Conservation (phyloP, 2,888 invertebrate species). For the Metellina segmentata region DNA sequence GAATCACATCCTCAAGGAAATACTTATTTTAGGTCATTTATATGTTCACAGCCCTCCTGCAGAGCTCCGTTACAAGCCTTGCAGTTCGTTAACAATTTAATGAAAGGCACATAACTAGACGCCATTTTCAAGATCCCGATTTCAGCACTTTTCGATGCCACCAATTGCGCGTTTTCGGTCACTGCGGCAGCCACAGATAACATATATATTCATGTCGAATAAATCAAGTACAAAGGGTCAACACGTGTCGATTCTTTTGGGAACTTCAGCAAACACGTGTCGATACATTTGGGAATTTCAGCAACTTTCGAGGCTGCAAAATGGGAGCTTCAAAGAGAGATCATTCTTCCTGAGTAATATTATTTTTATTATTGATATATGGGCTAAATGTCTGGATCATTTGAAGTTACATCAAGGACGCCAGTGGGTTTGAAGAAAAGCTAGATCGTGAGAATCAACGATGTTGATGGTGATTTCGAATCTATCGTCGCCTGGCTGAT, state of each 20-base stretch:
- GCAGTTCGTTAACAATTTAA: conserved; percentile 29
- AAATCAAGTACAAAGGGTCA: conserved; percentile 33
- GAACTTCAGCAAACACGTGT: too few species aligned
- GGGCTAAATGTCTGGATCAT: too few species aligned
- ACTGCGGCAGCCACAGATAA: not conserved
- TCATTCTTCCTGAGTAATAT: too few species aligned
- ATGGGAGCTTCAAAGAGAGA: too few species aligned
- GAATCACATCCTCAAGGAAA: not conserved
- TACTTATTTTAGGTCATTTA: not conserved
- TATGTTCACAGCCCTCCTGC: not conserved
- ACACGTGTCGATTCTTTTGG: conserved; percentile 24
- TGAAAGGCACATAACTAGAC: not conserved
- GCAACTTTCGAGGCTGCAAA: not conserved
- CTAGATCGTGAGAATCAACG: too few species aligned
- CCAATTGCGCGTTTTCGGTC: not conserved
- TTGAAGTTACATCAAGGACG: too few species aligned
- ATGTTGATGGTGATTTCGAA: too few species aligned
- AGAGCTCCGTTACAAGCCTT: not conserved
- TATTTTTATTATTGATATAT: too few species aligned
- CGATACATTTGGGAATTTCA: too few species aligned
- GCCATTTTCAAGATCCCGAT: not conserved
- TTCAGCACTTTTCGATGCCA: not conserved
- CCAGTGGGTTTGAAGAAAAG: too few species aligned
- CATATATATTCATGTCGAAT: not conserved
- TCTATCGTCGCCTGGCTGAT: too few species aligned